These are phyloP conservation scores for Athripsodes cinereus DNA, from an alignment of 2,888 invertebrate genomes.

Conservation along the genomic window DNA sequence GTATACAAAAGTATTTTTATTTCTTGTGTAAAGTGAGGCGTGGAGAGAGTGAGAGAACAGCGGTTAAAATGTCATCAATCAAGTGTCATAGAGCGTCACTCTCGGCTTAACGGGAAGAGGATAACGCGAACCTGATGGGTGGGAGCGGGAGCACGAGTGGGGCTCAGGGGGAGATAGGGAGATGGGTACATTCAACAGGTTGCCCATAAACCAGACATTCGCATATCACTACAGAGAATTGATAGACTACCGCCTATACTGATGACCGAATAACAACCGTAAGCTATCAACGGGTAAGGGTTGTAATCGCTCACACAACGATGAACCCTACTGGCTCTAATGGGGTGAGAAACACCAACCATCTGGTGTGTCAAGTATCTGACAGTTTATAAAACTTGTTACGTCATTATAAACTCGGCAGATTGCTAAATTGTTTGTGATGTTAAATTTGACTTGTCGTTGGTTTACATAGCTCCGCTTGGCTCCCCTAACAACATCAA, in stretches of 20 bases:
- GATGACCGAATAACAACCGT: slow-evolving; percentile 17
- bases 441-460: slow-evolving; percentile 25
- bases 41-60: neutral
- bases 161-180: slow-evolving; percentile 29
- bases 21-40: neutral
- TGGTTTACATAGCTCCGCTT: slow-evolving; percentile 6
- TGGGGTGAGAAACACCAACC: slow-evolving; percentile 17
- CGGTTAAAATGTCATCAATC: slow-evolving; percentile 13
- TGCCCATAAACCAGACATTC: slow-evolving; percentile 50
- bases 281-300: slow-evolving; percentile 12
- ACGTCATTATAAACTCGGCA: slow-evolving; percentile 26
- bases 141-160: slow-evolving; percentile 29
- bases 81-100: slow-evolving; percentile 11
- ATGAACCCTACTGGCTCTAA: slow-evolving; percentile 3
- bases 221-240: slow-evolving; percentile 41
- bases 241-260: slow-evolving; percentile 25
- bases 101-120: slow-evolving; percentile 7
- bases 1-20: neutral
- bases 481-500: slow-evolving; percentile 4
- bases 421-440: slow-evolving; percentile 27
- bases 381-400: slow-evolving; percentile 27
- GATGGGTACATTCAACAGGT: slow-evolving; percentile 38
- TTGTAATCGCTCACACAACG: slow-evolving; percentile 7
- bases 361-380: slow-evolving; percentile 23
- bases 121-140: slow-evolving; percentile 8